Base-by-base conservation (phyloP, 2,888 invertebrate species). In the Trachelus iudaicus region DNA sequence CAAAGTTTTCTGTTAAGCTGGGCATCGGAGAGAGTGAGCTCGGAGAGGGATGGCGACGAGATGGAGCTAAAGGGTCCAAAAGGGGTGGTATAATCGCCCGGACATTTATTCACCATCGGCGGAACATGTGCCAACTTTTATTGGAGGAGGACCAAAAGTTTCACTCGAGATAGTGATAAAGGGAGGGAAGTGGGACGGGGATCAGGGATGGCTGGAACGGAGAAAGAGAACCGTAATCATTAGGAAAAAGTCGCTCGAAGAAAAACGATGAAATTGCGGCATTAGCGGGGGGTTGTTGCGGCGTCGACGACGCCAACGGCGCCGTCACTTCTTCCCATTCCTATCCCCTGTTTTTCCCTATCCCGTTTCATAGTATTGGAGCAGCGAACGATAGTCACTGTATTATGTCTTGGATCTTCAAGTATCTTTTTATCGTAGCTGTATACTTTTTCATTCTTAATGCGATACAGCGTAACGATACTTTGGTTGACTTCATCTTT, bases 121-220 rank as follows among this genome's bases (percentile, higher is more conserved):
- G 83, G 81, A 85, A 85, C 87, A 88, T 87, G 86, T 87, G 89
- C 87, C 87, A 88, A 90, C 86, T 90, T 90, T 89, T 84, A 85
- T 87, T 87, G 89, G 89, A 89, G 84, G 81, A 85, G 83, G 86
- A 89, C 88, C 89, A 87, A 89, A 90, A 89, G 88, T 89, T 89
- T 87, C 81, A 80, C 78, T 79, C 71, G 75, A 34, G 69, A 75
- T 40, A 77, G 74, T 73, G 34, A 75, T 31, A 77, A 69, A 77
- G 56, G 73, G 69, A 40, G 56, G 11, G 75, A 74, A 75, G 73
- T 34, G 76, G n/a, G 13, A 56, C n/a, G 68, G 15, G 78, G 69
- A 76, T 33, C 69, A 15, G 69, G 69, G 13, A 69, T 69, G 31
- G 69, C 30, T 12, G 31, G 69, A 12, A 33, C 69, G 69, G 40